A percentile compares a stretch with the other conserved stretches of the same genome.
Conservation (phyloP, 2,113 vertebrate species). For the Typhlomys cinereus region DNA sequence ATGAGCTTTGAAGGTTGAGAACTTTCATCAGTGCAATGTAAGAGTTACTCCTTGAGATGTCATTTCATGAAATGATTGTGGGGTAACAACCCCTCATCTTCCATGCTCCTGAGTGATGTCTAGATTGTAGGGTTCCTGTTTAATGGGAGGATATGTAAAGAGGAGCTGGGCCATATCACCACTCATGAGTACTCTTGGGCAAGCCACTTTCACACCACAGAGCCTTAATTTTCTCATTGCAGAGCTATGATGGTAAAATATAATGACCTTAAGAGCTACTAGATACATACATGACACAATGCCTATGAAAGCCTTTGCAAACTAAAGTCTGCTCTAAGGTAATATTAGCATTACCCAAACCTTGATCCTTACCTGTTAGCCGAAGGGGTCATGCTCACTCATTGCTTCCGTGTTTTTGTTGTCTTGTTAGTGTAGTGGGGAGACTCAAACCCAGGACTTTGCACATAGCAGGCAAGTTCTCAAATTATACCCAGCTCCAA, state of each 20-base stretch:
- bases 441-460: too few species aligned
- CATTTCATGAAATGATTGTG: background rate
- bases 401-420: too few species aligned
- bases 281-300: too few species aligned
- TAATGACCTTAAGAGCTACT: background rate
- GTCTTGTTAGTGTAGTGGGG: too few species aligned
- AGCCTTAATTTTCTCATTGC: conserved; percentile 15
- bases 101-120: background rate
- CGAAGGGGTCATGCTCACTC: too few species aligned
- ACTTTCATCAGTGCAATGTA: background rate
- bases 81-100: background rate
- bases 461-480: too few species aligned
- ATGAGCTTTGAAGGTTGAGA: background rate
- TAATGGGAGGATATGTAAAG: background rate
- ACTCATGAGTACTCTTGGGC: background rate
- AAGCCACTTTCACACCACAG: background rate
- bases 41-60: background rate
- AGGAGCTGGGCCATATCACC: background rate
- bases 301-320: background rate
- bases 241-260: background rate
- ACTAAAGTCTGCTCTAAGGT: too few species aligned
- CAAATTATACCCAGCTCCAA: too few species aligned
- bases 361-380: too few species aligned
- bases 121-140: background rate
- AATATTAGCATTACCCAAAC: too few species aligned